Percentiles rank a stretch among this genome's conserved stretches.
Evolutionary conservation across 1,140 invertebrate species (phyloP).

Genomic region (Aphelenchoides besseyi): DNA sequence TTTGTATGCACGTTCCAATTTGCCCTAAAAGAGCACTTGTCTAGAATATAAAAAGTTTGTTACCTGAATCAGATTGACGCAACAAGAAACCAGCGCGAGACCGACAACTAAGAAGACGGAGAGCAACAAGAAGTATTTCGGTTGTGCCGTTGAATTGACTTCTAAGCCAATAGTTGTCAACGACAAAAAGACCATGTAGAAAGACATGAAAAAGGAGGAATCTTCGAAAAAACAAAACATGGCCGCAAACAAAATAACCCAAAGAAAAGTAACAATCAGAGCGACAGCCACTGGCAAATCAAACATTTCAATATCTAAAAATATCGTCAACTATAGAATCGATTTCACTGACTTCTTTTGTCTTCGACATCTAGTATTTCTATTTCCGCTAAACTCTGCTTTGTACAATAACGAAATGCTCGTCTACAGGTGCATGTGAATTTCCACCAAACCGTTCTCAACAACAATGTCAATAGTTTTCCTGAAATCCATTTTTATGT

Average conservation of each 20-base stretch:
- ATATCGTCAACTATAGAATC: not conserved
- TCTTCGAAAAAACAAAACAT: slow-evolving; percentile 69
- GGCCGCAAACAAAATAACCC: slow-evolving; percentile 52
- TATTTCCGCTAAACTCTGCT: slow-evolving; percentile 54
- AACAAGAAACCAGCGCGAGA: slow-evolving; percentile 88
- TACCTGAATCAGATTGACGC: slow-evolving; percentile 89
- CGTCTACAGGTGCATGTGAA: slow-evolving; percentile 51
- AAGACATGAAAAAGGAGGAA: slow-evolving; percentile 80
- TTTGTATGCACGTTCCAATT: slow-evolving; percentile 48
- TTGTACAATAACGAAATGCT: slow-evolving; percentile 54
- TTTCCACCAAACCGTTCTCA: slow-evolving; percentile 54
- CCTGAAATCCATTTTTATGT: slow-evolving; percentile 37
- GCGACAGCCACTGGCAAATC: slow-evolving; percentile 52
- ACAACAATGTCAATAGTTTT: slow-evolving; percentile 44
- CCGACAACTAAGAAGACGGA: slow-evolving; percentile 90
- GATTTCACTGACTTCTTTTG: slow-evolving; percentile 32
- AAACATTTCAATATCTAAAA: slow-evolving; percentile 49
- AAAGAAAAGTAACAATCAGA: slow-evolving; percentile 46
- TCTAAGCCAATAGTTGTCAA: slow-evolving; percentile 53
- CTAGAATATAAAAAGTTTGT: slow-evolving; percentile 56
- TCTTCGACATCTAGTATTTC: slow-evolving; percentile 47
- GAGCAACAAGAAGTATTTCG: slow-evolving; percentile 83
- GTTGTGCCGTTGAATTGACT: slow-evolving; percentile 67
- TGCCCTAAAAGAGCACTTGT: slow-evolving; percentile 23
- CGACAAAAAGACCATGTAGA: slow-evolving; percentile 87